Percentiles rank a stretch among this genome's conserved stretches.
These are phyloP conservation scores for Hippocampus guttulatus DNA, from an alignment of 2,113 vertebrate species.

Conservation along the genomic window DNA sequence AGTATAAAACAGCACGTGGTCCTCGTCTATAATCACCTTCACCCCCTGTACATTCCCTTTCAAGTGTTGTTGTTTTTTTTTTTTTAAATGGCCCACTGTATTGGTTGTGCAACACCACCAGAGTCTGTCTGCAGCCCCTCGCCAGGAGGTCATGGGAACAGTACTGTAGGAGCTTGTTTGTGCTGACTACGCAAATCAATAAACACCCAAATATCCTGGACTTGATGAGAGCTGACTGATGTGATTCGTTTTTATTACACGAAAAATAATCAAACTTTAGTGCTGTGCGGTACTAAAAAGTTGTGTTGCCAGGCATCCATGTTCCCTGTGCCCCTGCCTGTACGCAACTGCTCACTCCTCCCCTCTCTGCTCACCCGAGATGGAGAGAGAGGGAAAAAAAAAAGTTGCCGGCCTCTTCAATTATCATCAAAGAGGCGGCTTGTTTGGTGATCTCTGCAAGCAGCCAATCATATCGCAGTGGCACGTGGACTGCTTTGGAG, in stretches of 20 bases:
- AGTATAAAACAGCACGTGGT: conserved; percentile 33
- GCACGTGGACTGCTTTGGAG: too few relatives aligned
- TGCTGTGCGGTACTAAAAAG: neutral
- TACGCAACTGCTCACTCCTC: too few relatives aligned
- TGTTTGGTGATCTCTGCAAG: too few relatives aligned
- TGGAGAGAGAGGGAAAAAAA: too few relatives aligned
- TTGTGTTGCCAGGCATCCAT: neutral
- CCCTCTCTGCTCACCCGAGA: too few relatives aligned
- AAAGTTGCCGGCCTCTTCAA: too few relatives aligned
- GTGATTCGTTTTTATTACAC: neutral
- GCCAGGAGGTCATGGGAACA: conserved; percentile 31
- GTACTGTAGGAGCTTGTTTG: conserved; percentile 5
- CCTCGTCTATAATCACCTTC: conserved; percentile 9
- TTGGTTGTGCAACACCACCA: neutral
- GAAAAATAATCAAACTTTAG: neutral
- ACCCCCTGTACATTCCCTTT: conserved; percentile 11
- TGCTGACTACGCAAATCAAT: neutral
- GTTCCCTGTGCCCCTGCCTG: too few relatives aligned
- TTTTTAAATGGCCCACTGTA: conserved; percentile 18
- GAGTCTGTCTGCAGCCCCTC: neutral
- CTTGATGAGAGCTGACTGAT: conserved; percentile 7
- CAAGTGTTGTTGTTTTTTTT: conserved; percentile 13
- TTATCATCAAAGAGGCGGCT: too few relatives aligned
- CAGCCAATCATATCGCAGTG: too few relatives aligned
- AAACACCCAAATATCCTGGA: conserved; percentile 34